Evolutionary conservation across 2,797 vertebrate species (phyloP).

Genomic region (Crocodylus rhombifer): DNA sequence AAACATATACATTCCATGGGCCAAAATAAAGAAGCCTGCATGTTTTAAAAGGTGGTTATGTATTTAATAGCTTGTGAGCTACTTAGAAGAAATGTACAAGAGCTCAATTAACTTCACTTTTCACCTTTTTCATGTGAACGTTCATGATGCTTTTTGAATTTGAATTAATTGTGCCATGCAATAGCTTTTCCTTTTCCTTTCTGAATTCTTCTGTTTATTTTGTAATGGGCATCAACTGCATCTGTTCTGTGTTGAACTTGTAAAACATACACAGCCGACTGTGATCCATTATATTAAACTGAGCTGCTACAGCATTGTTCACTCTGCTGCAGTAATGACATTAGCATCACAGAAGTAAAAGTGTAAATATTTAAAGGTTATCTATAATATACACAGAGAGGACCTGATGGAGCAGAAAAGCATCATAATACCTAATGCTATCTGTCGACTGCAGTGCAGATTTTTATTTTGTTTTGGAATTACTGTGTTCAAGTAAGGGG

Average conservation of each 20-base stretch:
- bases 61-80: constrained; percentile 56
- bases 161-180: background rate
- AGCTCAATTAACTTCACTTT: constrained; percentile 39
- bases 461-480: background rate
- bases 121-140: background rate
- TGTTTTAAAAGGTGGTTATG: constrained; percentile 63
- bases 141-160: background rate
- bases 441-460: background rate
- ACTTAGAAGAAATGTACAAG: constrained; percentile 56
- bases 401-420: background rate
- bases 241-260: background rate
- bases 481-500: background rate
- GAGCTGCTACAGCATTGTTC: background rate
- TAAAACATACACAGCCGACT: background rate
- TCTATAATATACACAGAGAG: background rate
- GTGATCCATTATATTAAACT: constrained; percentile 23
- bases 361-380: background rate
- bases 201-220: background rate
- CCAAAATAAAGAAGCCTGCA: constrained; percentile 72
- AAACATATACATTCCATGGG: constrained; percentile 50
- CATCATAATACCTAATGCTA: background rate
- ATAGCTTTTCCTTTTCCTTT: background rate
- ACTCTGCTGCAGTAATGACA: background rate
- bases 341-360: background rate
- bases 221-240: background rate